Conservation (phyloP, 1,140 invertebrate genomes). For the Solen grandis region DNA sequence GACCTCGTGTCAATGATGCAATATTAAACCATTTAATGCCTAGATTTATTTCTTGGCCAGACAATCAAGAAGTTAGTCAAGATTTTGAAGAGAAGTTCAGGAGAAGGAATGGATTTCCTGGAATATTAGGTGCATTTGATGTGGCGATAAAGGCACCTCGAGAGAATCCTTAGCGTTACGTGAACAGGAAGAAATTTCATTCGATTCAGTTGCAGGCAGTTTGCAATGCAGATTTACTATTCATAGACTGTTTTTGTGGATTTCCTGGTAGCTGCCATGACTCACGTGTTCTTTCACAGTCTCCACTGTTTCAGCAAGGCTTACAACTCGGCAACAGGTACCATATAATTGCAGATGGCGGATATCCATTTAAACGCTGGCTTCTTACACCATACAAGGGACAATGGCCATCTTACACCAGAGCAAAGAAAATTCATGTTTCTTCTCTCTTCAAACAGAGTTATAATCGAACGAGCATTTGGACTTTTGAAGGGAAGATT, state of each 20-base stretch:
- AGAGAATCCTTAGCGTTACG: constrained; percentile 68
- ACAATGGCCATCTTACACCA: constrained; percentile 63
- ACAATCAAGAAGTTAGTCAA: neutral
- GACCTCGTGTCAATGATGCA: neutral
- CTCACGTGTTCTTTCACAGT: constrained; percentile 63
- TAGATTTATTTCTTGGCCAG: constrained; percentile 31
- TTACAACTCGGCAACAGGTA: constrained; percentile 58
- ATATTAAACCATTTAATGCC: constrained; percentile 30
- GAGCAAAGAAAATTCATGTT: constrained; percentile 30
- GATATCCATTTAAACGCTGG: constrained; percentile 71
- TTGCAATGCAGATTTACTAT: constrained; percentile 60
- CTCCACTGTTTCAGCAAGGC: constrained; percentile 6
- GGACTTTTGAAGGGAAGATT: constrained; percentile 1
- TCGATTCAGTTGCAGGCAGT: constrained; percentile 70
- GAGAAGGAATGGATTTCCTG: constrained; percentile 43
- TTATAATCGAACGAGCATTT: constrained; percentile 16
- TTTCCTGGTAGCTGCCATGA: constrained; percentile 73
- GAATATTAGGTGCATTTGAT: constrained; percentile 58
- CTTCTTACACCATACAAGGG: constrained; percentile 73
- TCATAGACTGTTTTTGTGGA: constrained; percentile 63
- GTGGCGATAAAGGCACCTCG: constrained; percentile 60
- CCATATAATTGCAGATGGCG: too few species aligned
- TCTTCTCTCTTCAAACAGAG: constrained; percentile 21
- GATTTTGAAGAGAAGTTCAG: neutral
- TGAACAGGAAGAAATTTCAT: constrained; percentile 74